phyloP scores from a whole-genome alignment of 2,888 invertebrate genomes.

The Phanerotoma sp. region DNA sequence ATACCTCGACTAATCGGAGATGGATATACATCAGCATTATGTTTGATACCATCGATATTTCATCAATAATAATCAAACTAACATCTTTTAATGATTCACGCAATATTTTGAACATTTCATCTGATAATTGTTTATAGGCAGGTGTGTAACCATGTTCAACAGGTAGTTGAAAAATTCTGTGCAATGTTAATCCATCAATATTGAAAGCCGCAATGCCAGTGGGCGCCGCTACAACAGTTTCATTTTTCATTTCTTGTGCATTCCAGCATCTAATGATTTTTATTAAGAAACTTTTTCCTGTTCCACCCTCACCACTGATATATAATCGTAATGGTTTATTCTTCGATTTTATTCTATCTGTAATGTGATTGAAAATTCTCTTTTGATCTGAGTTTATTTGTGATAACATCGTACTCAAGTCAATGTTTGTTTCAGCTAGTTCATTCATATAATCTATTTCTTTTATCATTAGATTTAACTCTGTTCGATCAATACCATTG shows the following conservation, averaged over 20 bases:
- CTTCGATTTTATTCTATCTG: constrained; percentile 22
- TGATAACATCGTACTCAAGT: constrained; percentile 26
- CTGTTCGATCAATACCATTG: neutral
- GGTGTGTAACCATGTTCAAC: constrained; percentile 15
- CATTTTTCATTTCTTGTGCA: constrained; percentile 17
- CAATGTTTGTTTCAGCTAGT: neutral
- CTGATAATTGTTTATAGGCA: constrained; percentile 12
- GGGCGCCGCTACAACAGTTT: constrained; percentile 2
- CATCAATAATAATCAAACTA: constrained; percentile 23
- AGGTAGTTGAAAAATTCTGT: constrained; percentile 12
- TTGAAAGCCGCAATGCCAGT: constrained; percentile 17
- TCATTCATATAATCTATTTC: constrained; percentile 4
- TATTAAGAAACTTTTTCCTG: constrained; percentile 11
- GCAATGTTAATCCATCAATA: constrained; percentile 30
- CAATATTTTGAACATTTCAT: constrained; percentile 12
- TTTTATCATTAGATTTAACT: constrained; percentile 4
- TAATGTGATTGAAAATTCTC: constrained; percentile 38
- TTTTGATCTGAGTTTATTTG: constrained; percentile 40
- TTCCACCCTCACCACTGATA: constrained; percentile 8
- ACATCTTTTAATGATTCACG: constrained; percentile 13
- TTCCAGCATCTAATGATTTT: neutral
- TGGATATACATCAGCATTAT: constrained; percentile 12
- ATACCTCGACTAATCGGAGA: constrained; percentile 2
- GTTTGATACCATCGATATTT: constrained; percentile 26
- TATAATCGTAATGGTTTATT: neutral